These are phyloP conservation scores for Crotalus adamanteus DNA, from an alignment of 2,797 vertebrate species.

Conservation along the genomic window DNA sequence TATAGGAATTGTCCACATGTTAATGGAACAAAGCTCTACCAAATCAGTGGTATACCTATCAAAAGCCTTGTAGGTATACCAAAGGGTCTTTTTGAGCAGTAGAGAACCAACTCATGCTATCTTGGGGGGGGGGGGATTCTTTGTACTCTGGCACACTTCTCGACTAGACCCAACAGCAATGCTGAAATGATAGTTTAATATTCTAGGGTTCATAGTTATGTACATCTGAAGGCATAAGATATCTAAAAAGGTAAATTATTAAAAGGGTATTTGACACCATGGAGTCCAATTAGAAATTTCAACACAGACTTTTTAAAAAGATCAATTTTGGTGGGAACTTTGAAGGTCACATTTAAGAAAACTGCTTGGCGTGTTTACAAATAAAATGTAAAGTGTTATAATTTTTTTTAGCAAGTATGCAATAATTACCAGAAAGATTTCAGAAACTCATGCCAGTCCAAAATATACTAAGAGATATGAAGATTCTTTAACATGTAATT, in stretches of 20 bases:
- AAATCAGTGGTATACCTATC: neutral
- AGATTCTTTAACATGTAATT: neutral
- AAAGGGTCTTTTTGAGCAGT: neutral
- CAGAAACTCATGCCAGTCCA: neutral
- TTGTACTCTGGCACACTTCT: too few species aligned
- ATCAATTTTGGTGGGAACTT: neutral
- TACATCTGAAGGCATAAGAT: neutral
- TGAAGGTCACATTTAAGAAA: neutral
- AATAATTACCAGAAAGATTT: neutral
- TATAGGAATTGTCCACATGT: neutral
- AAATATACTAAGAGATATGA: neutral
- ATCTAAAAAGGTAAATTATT: neutral
- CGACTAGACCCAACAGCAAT: neutral
- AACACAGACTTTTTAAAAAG: neutral
- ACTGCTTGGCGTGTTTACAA: neutral
- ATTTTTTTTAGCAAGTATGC: neutral
- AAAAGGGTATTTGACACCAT: neutral
- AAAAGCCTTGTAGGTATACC: neutral
- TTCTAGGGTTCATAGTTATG: neutral
- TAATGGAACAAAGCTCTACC: neutral
- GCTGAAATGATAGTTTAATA: neutral
- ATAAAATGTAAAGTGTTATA: neutral
- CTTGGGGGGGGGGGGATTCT: neutral
- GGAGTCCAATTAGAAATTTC: neutral
- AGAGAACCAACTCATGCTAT: neutral